These are phyloP conservation scores for Deroptyus accipitrinus DNA, from an alignment of 2,113 vertebrate species.

Conservation along the genomic window DNA sequence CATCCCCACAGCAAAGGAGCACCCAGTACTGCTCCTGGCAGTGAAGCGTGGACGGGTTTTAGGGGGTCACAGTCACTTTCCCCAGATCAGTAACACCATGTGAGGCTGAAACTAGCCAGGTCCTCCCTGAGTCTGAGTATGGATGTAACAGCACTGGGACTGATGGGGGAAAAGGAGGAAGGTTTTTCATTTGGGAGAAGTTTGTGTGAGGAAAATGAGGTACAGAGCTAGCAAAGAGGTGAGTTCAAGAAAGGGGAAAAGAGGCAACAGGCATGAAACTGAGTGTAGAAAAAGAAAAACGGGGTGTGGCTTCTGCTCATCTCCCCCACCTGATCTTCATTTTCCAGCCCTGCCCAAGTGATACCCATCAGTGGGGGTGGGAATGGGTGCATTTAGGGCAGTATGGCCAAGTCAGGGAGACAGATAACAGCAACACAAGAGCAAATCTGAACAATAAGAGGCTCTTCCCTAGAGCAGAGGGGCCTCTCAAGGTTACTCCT, in stretches of 20 bases:
- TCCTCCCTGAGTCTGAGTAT: fast-evolving
- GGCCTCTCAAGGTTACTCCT: neutral
- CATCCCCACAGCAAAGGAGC: neutral
- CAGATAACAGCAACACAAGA: neutral
- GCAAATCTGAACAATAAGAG: neutral
- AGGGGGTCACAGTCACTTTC: too few species aligned
- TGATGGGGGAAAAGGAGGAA: neutral
- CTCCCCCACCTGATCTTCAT: neutral
- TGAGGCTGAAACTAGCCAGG: too few species aligned
- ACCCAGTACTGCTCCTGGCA: fast-evolving
- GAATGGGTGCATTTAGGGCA: neutral
- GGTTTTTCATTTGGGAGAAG: neutral
- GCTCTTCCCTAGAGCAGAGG: neutral
- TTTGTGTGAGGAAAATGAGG: neutral
- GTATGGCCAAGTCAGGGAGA: neutral
- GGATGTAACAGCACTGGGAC: fast-evolving
- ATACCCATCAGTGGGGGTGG: neutral
- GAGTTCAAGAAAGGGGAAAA: neutral
- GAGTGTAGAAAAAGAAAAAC: neutral
- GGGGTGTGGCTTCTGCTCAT: neutral
- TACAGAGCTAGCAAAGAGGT: neutral
- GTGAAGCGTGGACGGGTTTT: fast-evolving
- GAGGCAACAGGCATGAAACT: too few species aligned
- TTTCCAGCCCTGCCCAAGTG: neutral
- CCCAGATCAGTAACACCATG: fast-evolving